Evolutionary conservation across 1,140 invertebrate species (phyloP).

Genomic region (Nymphalis io): DNA sequence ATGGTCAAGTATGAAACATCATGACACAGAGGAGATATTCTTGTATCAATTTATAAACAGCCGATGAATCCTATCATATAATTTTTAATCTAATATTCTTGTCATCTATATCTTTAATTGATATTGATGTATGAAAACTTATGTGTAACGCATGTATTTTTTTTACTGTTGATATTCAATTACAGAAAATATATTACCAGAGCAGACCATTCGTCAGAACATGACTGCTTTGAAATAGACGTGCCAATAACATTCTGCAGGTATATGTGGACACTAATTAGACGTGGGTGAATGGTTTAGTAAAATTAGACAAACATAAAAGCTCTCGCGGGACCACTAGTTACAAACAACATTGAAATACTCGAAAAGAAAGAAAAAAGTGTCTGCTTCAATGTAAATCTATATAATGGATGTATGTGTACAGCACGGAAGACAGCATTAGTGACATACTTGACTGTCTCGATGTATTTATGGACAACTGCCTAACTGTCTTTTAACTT

Average conservation of each 20-base stretch:
- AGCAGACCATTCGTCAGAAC: conserved; percentile 13
- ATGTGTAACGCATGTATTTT: background rate
- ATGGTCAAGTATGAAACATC: conserved; percentile 1
- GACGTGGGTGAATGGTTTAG: conserved; percentile 47
- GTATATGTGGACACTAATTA: conserved; percentile 65
- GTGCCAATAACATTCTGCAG: conserved; percentile 55
- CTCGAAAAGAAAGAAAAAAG: conserved; percentile 5
- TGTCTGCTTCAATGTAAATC: conserved; percentile 25
- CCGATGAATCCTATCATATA: background rate
- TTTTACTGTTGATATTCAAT: background rate
- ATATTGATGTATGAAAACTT: background rate
- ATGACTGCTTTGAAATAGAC: conserved; percentile 30
- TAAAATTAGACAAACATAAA: conserved; percentile 53
- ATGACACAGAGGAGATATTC: background rate
- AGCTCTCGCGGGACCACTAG: conserved; percentile 17
- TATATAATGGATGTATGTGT: conserved; percentile 31
- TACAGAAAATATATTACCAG: background rate
- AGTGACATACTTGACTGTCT: conserved; percentile 66
- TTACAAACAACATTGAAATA: conserved; percentile 16
- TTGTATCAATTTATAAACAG: background rate
- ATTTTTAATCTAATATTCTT: background rate
- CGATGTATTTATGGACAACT: conserved; percentile 60
- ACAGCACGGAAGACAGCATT: conserved; percentile 49
- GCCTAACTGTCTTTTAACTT: conserved; percentile 48
- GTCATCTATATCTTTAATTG: background rate